Evolutionary conservation across 2,888 invertebrate genomes (phyloP).

Genomic region (Athetis lepigone): DNA sequence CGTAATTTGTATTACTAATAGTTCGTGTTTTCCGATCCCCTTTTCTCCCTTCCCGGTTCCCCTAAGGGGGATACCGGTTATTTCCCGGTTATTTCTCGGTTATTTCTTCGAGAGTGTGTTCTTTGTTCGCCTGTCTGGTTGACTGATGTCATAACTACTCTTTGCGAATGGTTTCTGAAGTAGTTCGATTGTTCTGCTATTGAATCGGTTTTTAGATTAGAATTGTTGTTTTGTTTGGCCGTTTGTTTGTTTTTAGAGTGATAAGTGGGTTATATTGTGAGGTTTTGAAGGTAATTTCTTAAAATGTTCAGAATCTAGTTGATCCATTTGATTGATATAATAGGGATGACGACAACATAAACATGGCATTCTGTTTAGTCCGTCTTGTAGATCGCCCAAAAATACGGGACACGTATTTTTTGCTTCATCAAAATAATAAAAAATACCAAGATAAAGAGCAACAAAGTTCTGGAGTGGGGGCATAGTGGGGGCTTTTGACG

Average conservation of each 20-base stretch:
- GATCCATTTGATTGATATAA: too few relatives aligned
- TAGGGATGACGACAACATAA: too few relatives aligned
- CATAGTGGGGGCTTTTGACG: too few relatives aligned
- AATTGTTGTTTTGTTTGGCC: not conserved
- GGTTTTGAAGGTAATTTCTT: too few relatives aligned
- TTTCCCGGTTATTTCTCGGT: constrained; percentile 53
- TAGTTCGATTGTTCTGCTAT: constrained; percentile 45
- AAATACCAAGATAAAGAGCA: too few relatives aligned
- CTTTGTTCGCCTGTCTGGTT: constrained; percentile 67
- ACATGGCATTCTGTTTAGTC: too few relatives aligned
- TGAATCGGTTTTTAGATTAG: constrained; percentile 19
- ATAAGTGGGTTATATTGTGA: too few relatives aligned
- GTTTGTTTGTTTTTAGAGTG: constrained; percentile 22
- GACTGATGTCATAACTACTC: constrained; percentile 68
- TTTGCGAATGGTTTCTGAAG: constrained; percentile 52
- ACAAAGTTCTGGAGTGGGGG: too few relatives aligned
- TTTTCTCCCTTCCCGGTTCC: constrained; percentile 5
- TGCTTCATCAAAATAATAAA: too few relatives aligned
- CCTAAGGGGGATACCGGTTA: constrained; percentile 32
- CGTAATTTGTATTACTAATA: constrained; percentile 76
- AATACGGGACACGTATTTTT: too few relatives aligned
- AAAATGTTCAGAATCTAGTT: too few relatives aligned
- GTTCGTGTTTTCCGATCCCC: constrained; percentile 70
- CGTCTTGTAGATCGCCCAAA: too few relatives aligned
- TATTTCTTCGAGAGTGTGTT: constrained; percentile 61